Percentiles rank a stretch among this genome's conserved stretches.
phyloP scores from a whole-genome alignment of 2,888 invertebrate genomes.

The Hylaea fasciaria region DNA sequence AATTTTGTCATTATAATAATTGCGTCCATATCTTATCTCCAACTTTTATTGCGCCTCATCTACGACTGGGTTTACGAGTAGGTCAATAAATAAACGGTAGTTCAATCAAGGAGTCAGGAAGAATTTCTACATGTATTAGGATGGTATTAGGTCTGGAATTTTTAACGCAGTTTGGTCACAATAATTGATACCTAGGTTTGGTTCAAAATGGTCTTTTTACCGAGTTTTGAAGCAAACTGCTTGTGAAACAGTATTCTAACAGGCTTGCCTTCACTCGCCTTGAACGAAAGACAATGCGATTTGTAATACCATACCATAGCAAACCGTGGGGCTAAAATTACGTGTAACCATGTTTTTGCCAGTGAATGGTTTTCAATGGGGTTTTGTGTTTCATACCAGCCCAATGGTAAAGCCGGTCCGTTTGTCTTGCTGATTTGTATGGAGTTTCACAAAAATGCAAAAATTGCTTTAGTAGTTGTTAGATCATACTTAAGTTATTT shows the following conservation, averaged over 20 bases:
- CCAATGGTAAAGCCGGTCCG: conserved; percentile 4
- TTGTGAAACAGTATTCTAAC: conserved; percentile 32
- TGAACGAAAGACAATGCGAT: conserved; percentile 55
- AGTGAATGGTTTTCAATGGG: conserved; percentile 51
- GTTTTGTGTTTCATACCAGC: conserved; percentile 36
- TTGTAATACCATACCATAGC: conserved; percentile 43
- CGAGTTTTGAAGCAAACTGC: conserved; percentile 20
- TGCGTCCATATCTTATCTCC: background rate
- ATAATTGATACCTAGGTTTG: no score
- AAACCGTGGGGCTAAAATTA: conserved; percentile 44
- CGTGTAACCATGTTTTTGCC: conserved; percentile 51
- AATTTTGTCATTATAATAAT: no score
- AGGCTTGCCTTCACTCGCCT: conserved; percentile 48
- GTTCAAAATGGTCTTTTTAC: background rate
- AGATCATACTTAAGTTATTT: no score
- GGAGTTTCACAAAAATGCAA: conserved; percentile 15
- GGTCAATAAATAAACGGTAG: background rate
- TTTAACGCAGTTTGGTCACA: no score
- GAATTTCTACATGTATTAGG: no score
- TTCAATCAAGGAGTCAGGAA: no score
- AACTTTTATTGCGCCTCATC: background rate
- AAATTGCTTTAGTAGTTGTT: background rate
- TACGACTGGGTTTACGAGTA: background rate
- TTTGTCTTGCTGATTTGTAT: conserved; percentile 17
- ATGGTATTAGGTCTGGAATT: no score